Conservation (phyloP, 1,140 invertebrate genomes). For the Saccostrea cuccullata region DNA sequence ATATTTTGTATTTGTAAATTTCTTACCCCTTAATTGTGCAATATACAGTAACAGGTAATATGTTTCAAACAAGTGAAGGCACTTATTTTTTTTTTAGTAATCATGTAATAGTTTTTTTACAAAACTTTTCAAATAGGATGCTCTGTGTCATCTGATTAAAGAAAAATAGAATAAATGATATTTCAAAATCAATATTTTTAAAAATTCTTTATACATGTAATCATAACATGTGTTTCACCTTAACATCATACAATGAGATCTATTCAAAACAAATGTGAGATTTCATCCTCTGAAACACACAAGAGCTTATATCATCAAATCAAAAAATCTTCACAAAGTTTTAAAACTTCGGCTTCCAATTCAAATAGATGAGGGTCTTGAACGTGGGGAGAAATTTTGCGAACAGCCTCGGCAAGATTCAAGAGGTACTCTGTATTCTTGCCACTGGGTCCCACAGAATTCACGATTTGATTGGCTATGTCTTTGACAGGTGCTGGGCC, state of each 20-base stretch:
- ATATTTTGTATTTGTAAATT: not conserved
- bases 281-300: not conserved
- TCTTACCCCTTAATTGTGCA: not conserved
- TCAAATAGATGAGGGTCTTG: conserved; percentile 85
- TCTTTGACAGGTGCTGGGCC: conserved; percentile 84
- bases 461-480: conserved; percentile 89
- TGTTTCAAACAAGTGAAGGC: not conserved
- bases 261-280: not conserved
- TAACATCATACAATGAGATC: not conserved
- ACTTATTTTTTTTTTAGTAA: no score
- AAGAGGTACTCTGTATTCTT: conserved; percentile 93
- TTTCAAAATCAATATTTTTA: not conserved
- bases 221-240: not conserved
- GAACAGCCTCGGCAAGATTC: conserved; percentile 89
- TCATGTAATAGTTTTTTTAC: no score
- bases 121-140: no score
- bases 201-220: not conserved
- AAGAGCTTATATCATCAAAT: not conserved
- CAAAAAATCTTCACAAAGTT: conserved; percentile 8
- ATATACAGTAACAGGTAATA: not conserved
- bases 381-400: conserved; percentile 84
- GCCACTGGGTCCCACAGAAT: conserved; percentile 89
- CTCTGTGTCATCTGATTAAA: no score
- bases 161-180: not conserved
- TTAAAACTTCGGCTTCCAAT: conserved; percentile 82